These are phyloP conservation scores for Burhinus bistriatus DNA, from an alignment of 2,113 vertebrate species.

Conservation along the genomic window DNA sequence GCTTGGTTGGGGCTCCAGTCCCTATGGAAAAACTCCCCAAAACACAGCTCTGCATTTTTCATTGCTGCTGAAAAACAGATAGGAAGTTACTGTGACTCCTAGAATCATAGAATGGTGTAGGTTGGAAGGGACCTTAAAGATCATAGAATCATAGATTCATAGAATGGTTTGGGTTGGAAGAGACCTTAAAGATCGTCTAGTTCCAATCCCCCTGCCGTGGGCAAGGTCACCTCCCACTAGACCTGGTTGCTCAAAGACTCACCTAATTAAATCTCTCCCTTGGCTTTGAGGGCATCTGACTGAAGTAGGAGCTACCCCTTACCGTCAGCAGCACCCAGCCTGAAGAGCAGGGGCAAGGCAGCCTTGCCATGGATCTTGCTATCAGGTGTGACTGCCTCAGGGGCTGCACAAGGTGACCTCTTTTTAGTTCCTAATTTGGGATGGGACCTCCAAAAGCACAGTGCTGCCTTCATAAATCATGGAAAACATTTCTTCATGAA, in stretches of 20 bases:
- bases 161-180: no score
- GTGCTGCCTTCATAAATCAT: background rate
- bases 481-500: background rate
- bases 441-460: fast-evolving
- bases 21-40: background rate
- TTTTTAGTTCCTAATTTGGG: background rate
- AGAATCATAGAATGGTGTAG: no score
- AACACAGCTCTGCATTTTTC: background rate
- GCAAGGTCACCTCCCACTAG: no score
- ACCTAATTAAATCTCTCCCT: background rate
- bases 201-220: no score
- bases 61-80: fast-evolving
- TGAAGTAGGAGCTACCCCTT: background rate
- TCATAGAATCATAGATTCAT: no score
- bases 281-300: background rate
- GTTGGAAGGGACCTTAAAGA: no score
- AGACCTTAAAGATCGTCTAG: no score
- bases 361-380: background rate
- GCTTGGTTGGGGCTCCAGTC: background rate
- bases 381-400: no score
- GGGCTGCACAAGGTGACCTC: background rate
- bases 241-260: no score
- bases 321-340: background rate
- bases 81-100: background rate
- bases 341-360: background rate